These are phyloP conservation scores for Eulemur rubriventer DNA, from an alignment of 2,797 vertebrate species.

Conservation along the genomic window DNA sequence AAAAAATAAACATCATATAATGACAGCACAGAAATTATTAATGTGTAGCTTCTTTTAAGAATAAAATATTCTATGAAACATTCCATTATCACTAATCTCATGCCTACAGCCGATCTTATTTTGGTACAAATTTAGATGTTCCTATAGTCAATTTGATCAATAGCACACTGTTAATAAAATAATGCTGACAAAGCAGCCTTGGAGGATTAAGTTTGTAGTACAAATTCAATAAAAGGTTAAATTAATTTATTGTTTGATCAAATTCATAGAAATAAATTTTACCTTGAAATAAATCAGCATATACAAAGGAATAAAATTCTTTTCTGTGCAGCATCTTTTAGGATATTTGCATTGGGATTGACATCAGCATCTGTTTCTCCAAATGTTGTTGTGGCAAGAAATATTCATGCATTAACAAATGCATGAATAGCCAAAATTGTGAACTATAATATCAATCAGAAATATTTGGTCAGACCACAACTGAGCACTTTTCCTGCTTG, in stretches of 20 bases:
- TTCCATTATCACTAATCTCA: neutral
- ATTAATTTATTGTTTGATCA: neutral
- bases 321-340: neutral
- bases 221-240: neutral
- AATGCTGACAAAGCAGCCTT: neutral
- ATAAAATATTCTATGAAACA: neutral
- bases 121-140: neutral
- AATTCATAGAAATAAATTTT: neutral
- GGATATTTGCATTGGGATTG: neutral
- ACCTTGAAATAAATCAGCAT: neutral
- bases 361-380: neutral
- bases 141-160: neutral
- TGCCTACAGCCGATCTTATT: neutral
- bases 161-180: neutral
- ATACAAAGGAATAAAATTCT: neutral
- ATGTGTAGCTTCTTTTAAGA: neutral
- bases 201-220: neutral
- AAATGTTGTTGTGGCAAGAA: neutral
- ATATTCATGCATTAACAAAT: no score
- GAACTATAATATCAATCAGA: neutral
- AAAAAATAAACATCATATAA: neutral
- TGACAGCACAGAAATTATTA: neutral
- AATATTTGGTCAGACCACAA: neutral
- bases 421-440: neutral
- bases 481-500: neutral